A percentile compares a stretch with the other conserved stretches of the same genome.
Evolutionary conservation across 1,140 invertebrate species (phyloP).

Genomic region (Neocloeon triangulifer): DNA sequence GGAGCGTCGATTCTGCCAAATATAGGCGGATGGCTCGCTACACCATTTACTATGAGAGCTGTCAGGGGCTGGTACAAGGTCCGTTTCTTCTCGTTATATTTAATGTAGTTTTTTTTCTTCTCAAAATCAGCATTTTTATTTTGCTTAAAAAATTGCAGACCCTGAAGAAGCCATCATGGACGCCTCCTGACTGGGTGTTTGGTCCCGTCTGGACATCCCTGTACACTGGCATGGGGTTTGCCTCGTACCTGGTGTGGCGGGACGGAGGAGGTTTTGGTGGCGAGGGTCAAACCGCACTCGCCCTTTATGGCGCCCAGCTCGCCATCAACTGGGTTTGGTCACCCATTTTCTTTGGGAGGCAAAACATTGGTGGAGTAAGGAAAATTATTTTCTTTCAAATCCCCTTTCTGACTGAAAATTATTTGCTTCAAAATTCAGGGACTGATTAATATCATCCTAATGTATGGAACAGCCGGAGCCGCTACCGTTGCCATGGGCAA

Average conservation of each 20-base stretch:
- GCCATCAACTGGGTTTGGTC: slow-evolving; percentile 70
- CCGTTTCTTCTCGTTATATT: no score
- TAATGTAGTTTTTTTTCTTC: no score
- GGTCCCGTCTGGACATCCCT: slow-evolving; percentile 58
- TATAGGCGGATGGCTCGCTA: no score
- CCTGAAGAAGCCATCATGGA: slow-evolving; percentile 51
- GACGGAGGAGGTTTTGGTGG: slow-evolving; percentile 46
- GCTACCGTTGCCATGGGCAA: slow-evolving; percentile 38
- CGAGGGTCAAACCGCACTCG: slow-evolving; percentile 34
- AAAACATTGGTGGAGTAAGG: slow-evolving; percentile 49
- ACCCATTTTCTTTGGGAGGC: slow-evolving; percentile 59
- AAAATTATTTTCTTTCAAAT: no score
- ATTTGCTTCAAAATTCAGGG: slow-evolving; percentile 41
- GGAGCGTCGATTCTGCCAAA: no score
- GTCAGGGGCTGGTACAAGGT: no score
- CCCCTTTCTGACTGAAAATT: no score
- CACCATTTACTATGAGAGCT: no score
- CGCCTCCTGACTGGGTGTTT: slow-evolving; percentile 60
- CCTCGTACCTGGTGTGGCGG: slow-evolving; percentile 59
- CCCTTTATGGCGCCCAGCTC: slow-evolving; percentile 50
- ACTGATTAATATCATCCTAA: slow-evolving; percentile 37
- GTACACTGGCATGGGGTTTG: slow-evolving; percentile 66
- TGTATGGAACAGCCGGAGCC: slow-evolving; percentile 35
- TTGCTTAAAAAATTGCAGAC: no score
- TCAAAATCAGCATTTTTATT: no score